Conservation (phyloP, 2,888 invertebrate species). For the Tinea pellionella region DNA sequence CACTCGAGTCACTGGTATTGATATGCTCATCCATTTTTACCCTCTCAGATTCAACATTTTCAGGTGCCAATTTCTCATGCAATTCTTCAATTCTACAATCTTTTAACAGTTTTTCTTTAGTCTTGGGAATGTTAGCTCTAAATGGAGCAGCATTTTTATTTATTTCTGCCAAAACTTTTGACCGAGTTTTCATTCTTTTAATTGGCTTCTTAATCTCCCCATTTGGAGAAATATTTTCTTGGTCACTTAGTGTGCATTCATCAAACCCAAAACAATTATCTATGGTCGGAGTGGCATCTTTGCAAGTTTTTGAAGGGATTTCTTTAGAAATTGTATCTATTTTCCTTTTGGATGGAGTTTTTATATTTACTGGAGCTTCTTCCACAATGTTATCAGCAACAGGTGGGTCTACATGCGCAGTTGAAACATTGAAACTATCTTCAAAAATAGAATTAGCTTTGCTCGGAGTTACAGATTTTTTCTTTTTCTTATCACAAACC, state of each 20-base stretch:
- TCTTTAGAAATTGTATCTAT: conserved; percentile 20
- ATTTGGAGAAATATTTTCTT: conserved; percentile 49
- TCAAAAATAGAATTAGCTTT: conserved; percentile 38
- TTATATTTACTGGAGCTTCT: conserved; percentile 17
- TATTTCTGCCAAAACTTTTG: conserved; percentile 18
- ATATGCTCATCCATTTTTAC: conserved; percentile 22
- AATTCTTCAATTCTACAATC: neutral
- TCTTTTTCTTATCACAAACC: conserved; percentile 43
- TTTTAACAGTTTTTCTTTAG: neutral
- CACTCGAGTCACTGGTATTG: conserved; percentile 14
- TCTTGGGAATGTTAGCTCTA: conserved; percentile 33
- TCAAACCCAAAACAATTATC: conserved; percentile 59
- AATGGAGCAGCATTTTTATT: conserved; percentile 27
- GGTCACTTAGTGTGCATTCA: conserved; percentile 42
- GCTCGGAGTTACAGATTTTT: conserved; percentile 31
- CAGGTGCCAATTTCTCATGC: neutral
- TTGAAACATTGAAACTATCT: conserved; percentile 20
- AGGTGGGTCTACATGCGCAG: neutral
- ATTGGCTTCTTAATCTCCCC: conserved; percentile 29
- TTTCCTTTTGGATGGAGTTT: conserved; percentile 20
- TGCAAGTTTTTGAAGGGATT: conserved; percentile 23
- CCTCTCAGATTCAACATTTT: neutral
- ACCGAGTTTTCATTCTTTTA: conserved; percentile 29
- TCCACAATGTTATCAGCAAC: conserved; percentile 5
- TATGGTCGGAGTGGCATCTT: conserved; percentile 18